Conservation (phyloP, 1,140 invertebrate genomes). For the Drosophila azteca region DNA sequence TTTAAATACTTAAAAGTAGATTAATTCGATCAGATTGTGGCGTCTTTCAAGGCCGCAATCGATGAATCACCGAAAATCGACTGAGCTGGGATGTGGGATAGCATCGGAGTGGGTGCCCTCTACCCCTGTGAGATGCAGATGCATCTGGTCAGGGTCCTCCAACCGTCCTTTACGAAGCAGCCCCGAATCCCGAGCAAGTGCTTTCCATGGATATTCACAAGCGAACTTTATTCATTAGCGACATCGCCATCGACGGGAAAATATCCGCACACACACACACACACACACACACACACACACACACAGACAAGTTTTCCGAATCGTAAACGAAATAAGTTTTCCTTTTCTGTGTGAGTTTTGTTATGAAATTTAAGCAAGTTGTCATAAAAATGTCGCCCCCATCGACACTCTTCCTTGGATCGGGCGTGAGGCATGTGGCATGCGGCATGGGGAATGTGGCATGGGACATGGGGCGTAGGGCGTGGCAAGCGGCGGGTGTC, state of each 20-base stretch:
- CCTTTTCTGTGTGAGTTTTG: constrained; percentile 47
- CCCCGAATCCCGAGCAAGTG: background rate
- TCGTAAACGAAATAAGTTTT: constrained; percentile 73
- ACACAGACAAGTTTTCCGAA: constrained; percentile 39
- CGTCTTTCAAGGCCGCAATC: no score
- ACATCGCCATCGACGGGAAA: constrained; percentile 25
- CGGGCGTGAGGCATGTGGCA: background rate
- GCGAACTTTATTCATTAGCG: constrained; percentile 76
- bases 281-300: constrained; percentile 22
- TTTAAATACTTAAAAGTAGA: no score
- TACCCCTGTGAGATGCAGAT: no score
- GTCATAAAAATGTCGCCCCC: constrained; percentile 78
- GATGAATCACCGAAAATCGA: no score
- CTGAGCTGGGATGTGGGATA: no score
- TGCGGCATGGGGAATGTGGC: background rate
- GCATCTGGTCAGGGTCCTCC: no score
- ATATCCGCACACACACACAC: constrained; percentile 22
- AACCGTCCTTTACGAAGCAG: constrained; percentile 19
- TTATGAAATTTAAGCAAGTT: constrained; percentile 79
- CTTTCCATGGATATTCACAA: constrained; percentile 41
- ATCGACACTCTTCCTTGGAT: constrained; percentile 26
- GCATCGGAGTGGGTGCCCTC: no score
- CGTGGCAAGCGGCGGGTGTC: constrained; percentile 21
- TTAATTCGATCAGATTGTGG: no score
- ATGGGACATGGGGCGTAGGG: background rate